Conservation (phyloP, 2,797 vertebrate species). For the Gephyroberyx darwinii region DNA sequence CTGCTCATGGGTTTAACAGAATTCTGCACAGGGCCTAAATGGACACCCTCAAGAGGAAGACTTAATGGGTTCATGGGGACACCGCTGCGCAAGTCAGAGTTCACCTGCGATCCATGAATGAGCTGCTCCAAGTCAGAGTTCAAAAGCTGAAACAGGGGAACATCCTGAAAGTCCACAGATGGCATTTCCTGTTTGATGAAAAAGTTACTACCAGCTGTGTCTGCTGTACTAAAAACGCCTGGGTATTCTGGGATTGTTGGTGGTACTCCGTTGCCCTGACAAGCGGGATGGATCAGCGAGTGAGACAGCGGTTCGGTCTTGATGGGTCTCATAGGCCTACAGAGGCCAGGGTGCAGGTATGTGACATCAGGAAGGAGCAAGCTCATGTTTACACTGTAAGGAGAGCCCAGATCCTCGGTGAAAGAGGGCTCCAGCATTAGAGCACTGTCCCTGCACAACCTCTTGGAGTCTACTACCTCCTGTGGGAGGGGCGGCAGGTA, state of each 20-base stretch:
- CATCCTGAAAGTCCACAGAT: conserved; percentile 89
- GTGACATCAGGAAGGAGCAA: conserved; percentile 92
- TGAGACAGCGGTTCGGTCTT: conserved; percentile 88
- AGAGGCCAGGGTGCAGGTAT: conserved; percentile 91
- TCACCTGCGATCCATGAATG: conserved; percentile 81
- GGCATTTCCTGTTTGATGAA: conserved; percentile 94
- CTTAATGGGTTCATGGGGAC: conserved; percentile 83
- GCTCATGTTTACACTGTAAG: conserved; percentile 97
- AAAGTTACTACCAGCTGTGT: conserved; percentile 82
- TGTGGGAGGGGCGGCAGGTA: conserved; percentile 87
- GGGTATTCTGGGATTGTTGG: conserved; percentile 88
- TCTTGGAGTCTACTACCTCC: conserved; percentile 85
- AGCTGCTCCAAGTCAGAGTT: conserved; percentile 92
- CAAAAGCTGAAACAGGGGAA: conserved; percentile 92
- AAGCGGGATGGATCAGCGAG: conserved; percentile 84
- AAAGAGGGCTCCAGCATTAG: conserved; percentile 89
- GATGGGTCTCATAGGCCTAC: conserved; percentile 88
- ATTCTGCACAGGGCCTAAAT: conserved; percentile 80
- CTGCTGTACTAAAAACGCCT: conserved; percentile 86
- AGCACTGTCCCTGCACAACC: conserved; percentile 86
- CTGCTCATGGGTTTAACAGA: conserved; percentile 81
- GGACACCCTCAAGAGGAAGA: conserved; percentile 83
- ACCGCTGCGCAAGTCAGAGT: conserved; percentile 82
- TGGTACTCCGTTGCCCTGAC: conserved; percentile 78
- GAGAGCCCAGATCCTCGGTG: conserved; percentile 86